These are phyloP conservation scores for Orestias chungarensis DNA, from an alignment of 2,797 vertebrate species.

Conservation along the genomic window DNA sequence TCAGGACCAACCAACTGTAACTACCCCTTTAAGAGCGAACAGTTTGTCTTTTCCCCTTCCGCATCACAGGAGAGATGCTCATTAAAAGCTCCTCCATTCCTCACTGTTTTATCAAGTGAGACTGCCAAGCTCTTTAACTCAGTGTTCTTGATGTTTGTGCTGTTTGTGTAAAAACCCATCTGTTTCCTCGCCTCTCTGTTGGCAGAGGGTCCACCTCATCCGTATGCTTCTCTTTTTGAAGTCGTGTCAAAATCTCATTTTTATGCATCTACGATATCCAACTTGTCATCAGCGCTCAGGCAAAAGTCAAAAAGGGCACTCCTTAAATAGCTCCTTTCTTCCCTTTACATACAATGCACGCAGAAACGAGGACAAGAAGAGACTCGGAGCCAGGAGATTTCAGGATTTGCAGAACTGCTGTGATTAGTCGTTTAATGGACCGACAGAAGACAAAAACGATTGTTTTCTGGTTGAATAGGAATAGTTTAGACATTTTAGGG, in stretches of 20 bases:
- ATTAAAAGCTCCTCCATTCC: constrained; percentile 83
- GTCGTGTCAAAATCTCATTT: constrained; percentile 81
- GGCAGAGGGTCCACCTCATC: constrained; percentile 85
- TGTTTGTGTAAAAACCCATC: constrained; percentile 87
- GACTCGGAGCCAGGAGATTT: constrained; percentile 31
- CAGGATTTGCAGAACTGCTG: constrained; percentile 9
- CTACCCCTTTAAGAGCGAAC: constrained; percentile 76
- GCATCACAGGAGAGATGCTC: constrained; percentile 82
- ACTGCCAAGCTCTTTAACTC: constrained; percentile 86
- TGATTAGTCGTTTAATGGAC: constrained; percentile 11
- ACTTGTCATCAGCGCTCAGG: constrained; percentile 76
- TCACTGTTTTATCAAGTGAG: constrained; percentile 83
- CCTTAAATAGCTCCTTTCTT: constrained; percentile 67
- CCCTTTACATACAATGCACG: constrained; percentile 47
- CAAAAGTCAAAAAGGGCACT: constrained; percentile 70
- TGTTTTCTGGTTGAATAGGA: constrained; percentile 3
- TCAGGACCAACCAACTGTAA: constrained; percentile 55
- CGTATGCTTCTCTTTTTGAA: constrained; percentile 85
- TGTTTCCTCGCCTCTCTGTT: constrained; percentile 82
- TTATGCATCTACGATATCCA: constrained; percentile 78
- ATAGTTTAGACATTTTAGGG: not conserved
- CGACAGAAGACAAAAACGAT: constrained; percentile 8
- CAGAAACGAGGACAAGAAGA: constrained; percentile 30
- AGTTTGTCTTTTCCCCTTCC: constrained; percentile 78
- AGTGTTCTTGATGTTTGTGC: constrained; percentile 85